Conservation (phyloP, 2,797 vertebrate genomes). For the Iguana delicatissima region DNA sequence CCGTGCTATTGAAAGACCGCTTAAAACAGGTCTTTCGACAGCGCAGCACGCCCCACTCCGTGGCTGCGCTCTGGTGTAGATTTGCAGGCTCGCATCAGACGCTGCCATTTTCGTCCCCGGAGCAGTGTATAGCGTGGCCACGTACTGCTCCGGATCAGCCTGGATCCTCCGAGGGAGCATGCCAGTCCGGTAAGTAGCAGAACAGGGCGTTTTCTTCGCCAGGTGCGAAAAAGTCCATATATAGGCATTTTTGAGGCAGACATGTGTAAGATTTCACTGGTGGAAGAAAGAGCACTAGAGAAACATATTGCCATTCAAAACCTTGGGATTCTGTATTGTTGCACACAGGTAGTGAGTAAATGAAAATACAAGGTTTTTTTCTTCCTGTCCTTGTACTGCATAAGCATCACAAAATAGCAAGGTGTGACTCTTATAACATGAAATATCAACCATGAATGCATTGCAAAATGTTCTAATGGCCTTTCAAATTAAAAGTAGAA, state of each 20-base stretch:
- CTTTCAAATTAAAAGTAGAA: slow-evolving; percentile 64
- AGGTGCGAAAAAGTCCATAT: too few species aligned
- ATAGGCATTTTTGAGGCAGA: neutral
- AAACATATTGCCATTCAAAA: neutral
- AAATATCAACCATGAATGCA: neutral
- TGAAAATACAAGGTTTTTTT: slow-evolving; percentile 22
- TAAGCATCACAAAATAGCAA: slow-evolving; percentile 32
- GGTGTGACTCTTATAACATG: neutral
- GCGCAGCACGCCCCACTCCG: too few species aligned
- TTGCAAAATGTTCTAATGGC: slow-evolving; percentile 62
- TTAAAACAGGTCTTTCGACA: too few species aligned
- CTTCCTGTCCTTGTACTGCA: slow-evolving; percentile 30
- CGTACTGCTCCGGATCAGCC: too few species aligned
- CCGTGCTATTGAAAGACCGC: too few species aligned
- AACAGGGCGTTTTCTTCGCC: too few species aligned
- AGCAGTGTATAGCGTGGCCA: too few species aligned
- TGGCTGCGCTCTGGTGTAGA: too few species aligned
- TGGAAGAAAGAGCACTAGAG: neutral
- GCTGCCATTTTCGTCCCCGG: too few species aligned
- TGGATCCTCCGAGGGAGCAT: too few species aligned
- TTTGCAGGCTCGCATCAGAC: too few species aligned
- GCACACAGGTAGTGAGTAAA: neutral
- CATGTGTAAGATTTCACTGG: neutral
- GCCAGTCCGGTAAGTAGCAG: too few species aligned
- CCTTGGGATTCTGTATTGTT: neutral